phyloP scores from a whole-genome alignment of 1,140 invertebrate species.

The Brachionus rotundiformis region DNA sequence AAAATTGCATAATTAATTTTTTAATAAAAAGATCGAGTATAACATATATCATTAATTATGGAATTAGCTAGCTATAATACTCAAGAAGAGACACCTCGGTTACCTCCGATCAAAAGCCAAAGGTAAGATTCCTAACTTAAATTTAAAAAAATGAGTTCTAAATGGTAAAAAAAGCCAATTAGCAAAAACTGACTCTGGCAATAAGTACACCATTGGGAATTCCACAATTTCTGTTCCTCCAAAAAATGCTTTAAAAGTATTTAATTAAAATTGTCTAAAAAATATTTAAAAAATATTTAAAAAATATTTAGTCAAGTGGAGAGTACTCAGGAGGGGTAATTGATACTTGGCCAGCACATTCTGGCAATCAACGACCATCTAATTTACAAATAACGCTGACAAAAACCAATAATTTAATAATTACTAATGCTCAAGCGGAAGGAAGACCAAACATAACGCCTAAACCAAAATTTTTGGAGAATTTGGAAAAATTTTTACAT shows the following conservation, averaged over 20 bases:
- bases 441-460: constrained; percentile 60
- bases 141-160: neutral
- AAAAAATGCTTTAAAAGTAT: constrained; percentile 58
- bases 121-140: neutral
- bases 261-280: neutral
- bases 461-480: constrained; percentile 62
- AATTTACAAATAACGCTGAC: constrained; percentile 57
- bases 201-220: constrained; percentile 57
- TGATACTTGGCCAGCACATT: constrained; percentile 64
- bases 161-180: constrained; percentile 12
- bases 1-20: constrained; percentile 25
- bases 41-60: neutral
- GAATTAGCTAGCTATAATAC: neutral
- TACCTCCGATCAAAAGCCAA: constrained; percentile 11
- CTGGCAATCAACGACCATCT: constrained; percentile 57
- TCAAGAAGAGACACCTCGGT: neutral
- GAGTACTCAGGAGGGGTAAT: constrained; percentile 55
- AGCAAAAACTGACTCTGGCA: neutral
- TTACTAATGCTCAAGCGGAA: constrained; percentile 59
- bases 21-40: neutral
- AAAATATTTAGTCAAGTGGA: neutral
- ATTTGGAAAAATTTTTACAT: constrained; percentile 62
- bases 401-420: constrained; percentile 60
- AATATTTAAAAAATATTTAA: neutral
- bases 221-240: constrained; percentile 55